Base-by-base conservation (phyloP, 2,888 invertebrate genomes). In the Nymphalis c-album region DNA sequence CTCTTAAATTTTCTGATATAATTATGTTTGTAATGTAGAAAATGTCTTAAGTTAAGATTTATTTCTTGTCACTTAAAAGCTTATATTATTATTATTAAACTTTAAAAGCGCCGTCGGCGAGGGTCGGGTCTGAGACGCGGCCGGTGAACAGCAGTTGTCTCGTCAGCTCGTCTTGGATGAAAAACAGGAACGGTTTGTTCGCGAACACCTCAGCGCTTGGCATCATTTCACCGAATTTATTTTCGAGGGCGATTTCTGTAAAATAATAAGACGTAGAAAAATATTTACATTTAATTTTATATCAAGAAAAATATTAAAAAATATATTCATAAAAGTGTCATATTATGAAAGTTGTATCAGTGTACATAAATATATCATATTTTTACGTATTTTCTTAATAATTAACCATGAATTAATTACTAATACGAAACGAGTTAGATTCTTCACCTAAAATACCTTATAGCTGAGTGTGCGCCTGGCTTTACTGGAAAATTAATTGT, bases 101-200 rank as follows among this genome's bases (percentile, higher is more conserved):
- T 77, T 84, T 85, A 48, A 80, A 84, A 18, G 77, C 80, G 71
- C 91, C 87, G 72, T 83, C 82, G 13, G 75, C 73, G 0, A 84
- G 75, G 1, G 87, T 77, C 0, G 97, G 97, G 82, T 96, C 94
- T 26, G 93, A 89, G 1, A 96, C 94, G 83, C 95, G 94, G 46
- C 97, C 97, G 45, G 95, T 94, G 85, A 96, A 96, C 31, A 97
- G 85, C 60, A 96, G 93, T 48, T 95, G 95, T n/a, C 95, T 94
- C 0, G 94, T 95, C 0, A 88, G 87, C 76, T 96, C 95, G 76
- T 97, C 96, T 80, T 96, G 95, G 71, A 97, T 95, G 83, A 95
- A 95, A 88, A 97, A 96, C 63, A 96, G 78, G 88, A 97, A 97
- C 0, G 97, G 96, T 71, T 94, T 95, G 80, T 95, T 94, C 1